Percentiles rank a stretch among this genome's conserved stretches.
Evolutionary conservation across 2,113 vertebrate genomes (phyloP).

Genomic region (Pseudolaguvia tuberculata): DNA sequence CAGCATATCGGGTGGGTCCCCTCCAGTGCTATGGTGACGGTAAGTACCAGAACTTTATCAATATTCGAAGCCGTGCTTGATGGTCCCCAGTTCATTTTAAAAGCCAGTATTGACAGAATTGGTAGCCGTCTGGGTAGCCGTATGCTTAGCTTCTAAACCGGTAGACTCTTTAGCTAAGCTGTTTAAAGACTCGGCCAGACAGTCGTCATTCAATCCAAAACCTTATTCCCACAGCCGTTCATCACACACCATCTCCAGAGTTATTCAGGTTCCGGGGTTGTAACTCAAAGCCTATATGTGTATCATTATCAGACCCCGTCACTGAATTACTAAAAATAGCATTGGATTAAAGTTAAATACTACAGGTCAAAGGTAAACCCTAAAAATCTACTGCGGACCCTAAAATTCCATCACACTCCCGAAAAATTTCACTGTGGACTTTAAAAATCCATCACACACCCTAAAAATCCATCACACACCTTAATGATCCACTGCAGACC

Average conservation of each 20-base stretch:
- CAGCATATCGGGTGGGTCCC: slow-evolving; percentile 81
- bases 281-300: background rate
- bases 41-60: slow-evolving; percentile 68
- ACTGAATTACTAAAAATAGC: background rate
- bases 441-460: too few species aligned
- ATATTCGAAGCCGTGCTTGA: background rate
- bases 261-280: background rate
- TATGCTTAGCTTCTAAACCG: background rate
- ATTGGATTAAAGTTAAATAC: background rate
- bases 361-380: background rate
- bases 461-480: too few species aligned
- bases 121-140: too few species aligned
- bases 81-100: background rate
- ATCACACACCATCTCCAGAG: background rate
- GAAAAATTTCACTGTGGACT: too few species aligned
- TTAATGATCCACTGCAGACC: too few species aligned
- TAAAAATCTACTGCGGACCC: too few species aligned
- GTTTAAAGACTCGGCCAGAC: background rate
- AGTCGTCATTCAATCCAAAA: background rate
- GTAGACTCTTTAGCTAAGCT: background rate
- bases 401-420: too few species aligned
- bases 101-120: background rate
- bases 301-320: background rate
- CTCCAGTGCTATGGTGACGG: slow-evolving; percentile 86
- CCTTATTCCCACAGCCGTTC: background rate